Conservation (phyloP, 2,888 invertebrate species). For the Tetanocera ferruginea region DNA sequence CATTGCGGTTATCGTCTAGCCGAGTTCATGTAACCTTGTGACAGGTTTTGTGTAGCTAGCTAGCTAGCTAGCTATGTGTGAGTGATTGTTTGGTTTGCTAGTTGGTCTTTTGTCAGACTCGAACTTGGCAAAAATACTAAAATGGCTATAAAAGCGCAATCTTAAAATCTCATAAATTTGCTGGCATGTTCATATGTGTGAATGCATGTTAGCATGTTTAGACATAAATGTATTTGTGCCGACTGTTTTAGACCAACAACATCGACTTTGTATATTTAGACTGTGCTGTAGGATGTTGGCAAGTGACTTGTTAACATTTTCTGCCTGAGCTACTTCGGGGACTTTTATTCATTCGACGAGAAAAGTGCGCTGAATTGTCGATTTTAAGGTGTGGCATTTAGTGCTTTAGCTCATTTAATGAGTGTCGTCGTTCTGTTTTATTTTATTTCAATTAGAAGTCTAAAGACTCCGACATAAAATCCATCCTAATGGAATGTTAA, state of each 20-base stretch:
- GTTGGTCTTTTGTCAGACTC: not conserved
- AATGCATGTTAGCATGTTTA: too few relatives aligned
- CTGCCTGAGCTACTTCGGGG: constrained; percentile 9
- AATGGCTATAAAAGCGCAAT: not conserved
- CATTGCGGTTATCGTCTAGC: not conserved
- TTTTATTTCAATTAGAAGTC: too few relatives aligned
- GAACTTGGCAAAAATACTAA: not conserved
- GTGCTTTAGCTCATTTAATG: too few relatives aligned
- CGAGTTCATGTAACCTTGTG: not conserved
- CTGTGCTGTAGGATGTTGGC: not conserved
- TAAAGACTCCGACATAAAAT: too few relatives aligned
- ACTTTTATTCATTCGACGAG: not conserved
- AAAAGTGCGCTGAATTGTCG: not conserved
- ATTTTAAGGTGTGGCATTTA: not conserved
- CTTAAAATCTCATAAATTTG: not conserved
- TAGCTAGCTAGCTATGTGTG: not conserved
- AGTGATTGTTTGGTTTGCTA: not conserved
- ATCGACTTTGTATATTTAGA: too few relatives aligned
- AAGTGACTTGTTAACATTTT: constrained; percentile 29
- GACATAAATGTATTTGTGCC: too few relatives aligned
- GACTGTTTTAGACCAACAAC: too few relatives aligned
- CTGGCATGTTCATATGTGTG: too few relatives aligned
- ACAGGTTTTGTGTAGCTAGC: not conserved
- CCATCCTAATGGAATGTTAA: too few relatives aligned
- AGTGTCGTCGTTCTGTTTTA: too few relatives aligned